phyloP scores from a whole-genome alignment of 2,113 vertebrate genomes.

The Piprites chloris region DNA sequence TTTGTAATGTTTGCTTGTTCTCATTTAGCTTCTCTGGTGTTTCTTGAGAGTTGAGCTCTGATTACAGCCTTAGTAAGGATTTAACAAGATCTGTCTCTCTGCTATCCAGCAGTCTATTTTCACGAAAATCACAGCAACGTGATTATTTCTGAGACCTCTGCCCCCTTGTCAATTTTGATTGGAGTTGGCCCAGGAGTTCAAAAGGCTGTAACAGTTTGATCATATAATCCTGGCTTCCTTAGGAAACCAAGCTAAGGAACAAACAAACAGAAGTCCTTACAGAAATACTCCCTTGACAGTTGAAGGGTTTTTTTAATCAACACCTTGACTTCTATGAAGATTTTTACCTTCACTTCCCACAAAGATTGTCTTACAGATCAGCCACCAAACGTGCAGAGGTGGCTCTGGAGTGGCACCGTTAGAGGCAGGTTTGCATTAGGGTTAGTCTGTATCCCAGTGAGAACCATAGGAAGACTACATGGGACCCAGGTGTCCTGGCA shows the following conservation, averaged over 20 bases:
- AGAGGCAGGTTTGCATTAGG: not conserved
- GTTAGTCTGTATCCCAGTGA: not conserved
- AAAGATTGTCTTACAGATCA: constrained; percentile 32
- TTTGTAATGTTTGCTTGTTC: not conserved
- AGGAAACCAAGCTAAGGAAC: constrained; percentile 55
- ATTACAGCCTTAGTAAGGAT: constrained; percentile 28
- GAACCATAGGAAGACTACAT: not conserved
- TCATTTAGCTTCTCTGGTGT: not conserved
- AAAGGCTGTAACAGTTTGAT: constrained; percentile 62
- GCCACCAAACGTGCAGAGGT: not conserved
- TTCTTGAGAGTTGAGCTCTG: constrained; percentile 23
- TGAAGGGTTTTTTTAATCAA: constrained; percentile 2
- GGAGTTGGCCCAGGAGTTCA: constrained; percentile 52
- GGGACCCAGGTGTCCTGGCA: not conserved
- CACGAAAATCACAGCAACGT: constrained; percentile 46
- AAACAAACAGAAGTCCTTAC: constrained; percentile 51
- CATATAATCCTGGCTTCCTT: constrained; percentile 57
- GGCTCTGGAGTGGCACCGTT: not conserved
- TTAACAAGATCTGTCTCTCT: constrained; percentile 19
- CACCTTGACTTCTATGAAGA: not conserved
- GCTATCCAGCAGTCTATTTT: constrained; percentile 41
- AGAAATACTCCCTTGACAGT: not conserved
- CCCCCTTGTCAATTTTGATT: constrained; percentile 65
- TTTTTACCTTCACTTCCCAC: constrained; percentile 46
- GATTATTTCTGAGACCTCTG: constrained; percentile 70